Evolutionary conservation across 2,113 vertebrate species (phyloP), one percentile per base, ranked within the genome.

Genomic region (Leucoraja erinaceus): DNA sequence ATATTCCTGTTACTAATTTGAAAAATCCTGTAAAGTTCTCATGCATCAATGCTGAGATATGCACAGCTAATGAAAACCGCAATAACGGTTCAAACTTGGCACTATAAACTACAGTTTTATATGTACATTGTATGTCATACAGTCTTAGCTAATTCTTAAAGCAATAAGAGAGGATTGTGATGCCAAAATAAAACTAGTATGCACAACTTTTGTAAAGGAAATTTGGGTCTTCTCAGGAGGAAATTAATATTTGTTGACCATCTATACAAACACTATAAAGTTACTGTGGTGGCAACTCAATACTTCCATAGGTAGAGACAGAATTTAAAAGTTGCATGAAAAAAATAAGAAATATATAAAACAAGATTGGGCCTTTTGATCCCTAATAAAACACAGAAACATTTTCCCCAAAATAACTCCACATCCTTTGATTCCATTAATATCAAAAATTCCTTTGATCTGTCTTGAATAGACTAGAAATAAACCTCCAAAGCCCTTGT

Each of bases 21-120:
- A 54, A 9, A 91, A 91, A 66, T 47, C 66, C 33, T 28, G 18
- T 25, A 28, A 91, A 22, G 4, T 72, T 72, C 22, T 28, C 38
- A 22, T 7, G 18, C 14, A 56, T 47, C 20, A 47, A 38, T 68
- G 22, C 38, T 72, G 16, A 22, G 18, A 68, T 72, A 90, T 14
- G 66, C 59, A 90, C 33, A 47, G 88, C 66, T 14, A 70, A 68
- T 63, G 70, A 28, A 72, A 72, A 47, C 33, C 47, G 68, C 86
- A 90, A 68, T 91, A 91, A 91, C 72, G 22, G 38, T 91, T 90
- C 66, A 90, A 90, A 90, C 31, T 61, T 90, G 86, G n/a, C 33
- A n/a, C 14, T 66, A 66, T 90, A 61, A 90, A 68, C 56, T 70
- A 31, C 54, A 33, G 68, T 72, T 91, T 72, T 72, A 72, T 63